These are phyloP conservation scores for Epinephelus malabaricus DNA, from an alignment of 2,797 vertebrate genomes.

Conservation along the genomic window DNA sequence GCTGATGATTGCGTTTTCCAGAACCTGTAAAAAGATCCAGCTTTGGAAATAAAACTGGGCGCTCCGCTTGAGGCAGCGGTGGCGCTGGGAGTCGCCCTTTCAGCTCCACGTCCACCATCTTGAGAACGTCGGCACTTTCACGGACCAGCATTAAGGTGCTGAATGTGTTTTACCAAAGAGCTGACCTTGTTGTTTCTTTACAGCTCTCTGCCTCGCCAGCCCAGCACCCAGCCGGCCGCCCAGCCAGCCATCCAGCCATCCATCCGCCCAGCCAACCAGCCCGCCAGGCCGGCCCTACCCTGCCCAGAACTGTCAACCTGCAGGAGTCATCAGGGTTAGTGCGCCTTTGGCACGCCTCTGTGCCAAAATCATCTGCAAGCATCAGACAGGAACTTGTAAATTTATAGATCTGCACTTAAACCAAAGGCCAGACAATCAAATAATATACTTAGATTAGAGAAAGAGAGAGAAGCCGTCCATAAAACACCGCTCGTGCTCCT, in stretches of 20 bases:
- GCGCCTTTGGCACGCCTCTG: conserved; percentile 73
- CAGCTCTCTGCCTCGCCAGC: conserved; percentile 65
- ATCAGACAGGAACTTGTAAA: conserved; percentile 65
- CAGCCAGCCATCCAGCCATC: conserved; percentile 7
- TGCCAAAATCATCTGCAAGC: conserved; percentile 68
- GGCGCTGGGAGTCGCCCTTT: conserved; percentile 12
- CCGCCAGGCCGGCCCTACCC: conserved; percentile 42
- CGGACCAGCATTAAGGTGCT: conserved; percentile 54
- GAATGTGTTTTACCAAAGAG: conserved; percentile 70
- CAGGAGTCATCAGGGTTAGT: conserved; percentile 86
- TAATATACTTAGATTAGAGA: conserved; percentile 54
- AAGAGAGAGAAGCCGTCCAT: conserved; percentile 15
- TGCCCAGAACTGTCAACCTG: conserved; percentile 70
- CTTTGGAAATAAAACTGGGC: conserved; percentile 18
- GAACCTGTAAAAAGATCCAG: conserved; percentile 15
- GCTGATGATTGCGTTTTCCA: conserved; percentile 37
- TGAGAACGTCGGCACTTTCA: conserved; percentile 55
- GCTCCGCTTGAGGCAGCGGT: neutral
- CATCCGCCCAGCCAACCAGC: conserved; percentile 14
- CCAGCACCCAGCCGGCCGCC: conserved; percentile 14
- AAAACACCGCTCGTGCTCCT: conserved; percentile 47
- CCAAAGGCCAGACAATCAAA: conserved; percentile 66
- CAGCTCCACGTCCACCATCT: conserved; percentile 29
- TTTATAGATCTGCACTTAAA: conserved; percentile 76
- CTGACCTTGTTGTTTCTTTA: conserved; percentile 82